These are phyloP conservation scores for Hyperoplus immaculatus DNA, from an alignment of 2,797 vertebrate species.

Conservation along the genomic window DNA sequence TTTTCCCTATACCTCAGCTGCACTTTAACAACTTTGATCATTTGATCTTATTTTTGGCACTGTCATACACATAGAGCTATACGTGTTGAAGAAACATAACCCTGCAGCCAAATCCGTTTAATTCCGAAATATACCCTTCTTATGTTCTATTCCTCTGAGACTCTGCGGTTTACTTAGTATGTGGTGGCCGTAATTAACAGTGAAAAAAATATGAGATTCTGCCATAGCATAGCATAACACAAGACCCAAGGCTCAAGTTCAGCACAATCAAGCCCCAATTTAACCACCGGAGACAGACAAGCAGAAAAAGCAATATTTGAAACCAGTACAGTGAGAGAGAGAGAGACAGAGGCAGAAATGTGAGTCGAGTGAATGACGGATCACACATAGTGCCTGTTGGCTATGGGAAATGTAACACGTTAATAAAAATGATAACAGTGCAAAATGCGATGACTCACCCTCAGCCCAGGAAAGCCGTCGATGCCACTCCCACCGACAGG, in stretches of 20 bases:
- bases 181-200: conserved; percentile 26
- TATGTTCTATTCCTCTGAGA: conserved; percentile 15
- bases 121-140: conserved; percentile 14
- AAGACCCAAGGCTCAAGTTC: conserved; percentile 8
- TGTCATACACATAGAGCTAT: not conserved
- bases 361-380: conserved; percentile 5
- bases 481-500: conserved; percentile 91
- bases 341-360: conserved; percentile 6
- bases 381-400: not conserved
- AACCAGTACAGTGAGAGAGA: conserved; percentile 5
- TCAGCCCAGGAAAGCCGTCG: conserved; percentile 93
- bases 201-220: conserved; percentile 10
- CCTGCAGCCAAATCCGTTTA: conserved; percentile 1
- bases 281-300: conserved; percentile 10
- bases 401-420: conserved; percentile 12
- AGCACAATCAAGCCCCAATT: conserved; percentile 19
- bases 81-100: not conserved
- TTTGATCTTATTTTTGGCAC: not conserved
- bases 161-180: conserved; percentile 19
- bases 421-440: not conserved
- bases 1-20: not conserved
- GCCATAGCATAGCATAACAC: conserved; percentile 23
- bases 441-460: conserved; percentile 86
- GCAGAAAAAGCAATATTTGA: not conserved
- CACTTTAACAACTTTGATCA: not conserved